These are phyloP conservation scores for Nycteola revayana DNA, from an alignment of 2,888 invertebrate genomes.

Conservation along the genomic window DNA sequence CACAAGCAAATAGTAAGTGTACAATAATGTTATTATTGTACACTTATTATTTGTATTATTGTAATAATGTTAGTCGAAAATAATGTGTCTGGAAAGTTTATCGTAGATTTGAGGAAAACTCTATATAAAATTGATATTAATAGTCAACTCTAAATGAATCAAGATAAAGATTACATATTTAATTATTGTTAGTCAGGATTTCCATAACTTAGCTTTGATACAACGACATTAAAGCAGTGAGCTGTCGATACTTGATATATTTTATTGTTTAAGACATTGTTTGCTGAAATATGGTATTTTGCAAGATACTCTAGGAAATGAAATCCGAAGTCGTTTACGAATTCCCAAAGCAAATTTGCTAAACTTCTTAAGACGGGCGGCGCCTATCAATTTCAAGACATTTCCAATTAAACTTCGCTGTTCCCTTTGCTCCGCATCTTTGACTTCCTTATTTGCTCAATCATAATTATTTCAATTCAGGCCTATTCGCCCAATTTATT, in stretches of 20 bases:
- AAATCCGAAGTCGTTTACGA: conserved; percentile 46
- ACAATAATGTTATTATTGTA: no score
- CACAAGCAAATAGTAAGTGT: no score
- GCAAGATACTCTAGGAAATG: conserved; percentile 43
- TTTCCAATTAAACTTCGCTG: conserved; percentile 74
- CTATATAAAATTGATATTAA: no score
- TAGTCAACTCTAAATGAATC: no score
- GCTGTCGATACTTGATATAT: conserved; percentile 3
- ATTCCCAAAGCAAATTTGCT: conserved; percentile 60
- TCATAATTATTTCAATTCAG: conserved; percentile 18
- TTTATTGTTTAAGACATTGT: conserved; percentile 22
- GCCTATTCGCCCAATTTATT: conserved; percentile 1
- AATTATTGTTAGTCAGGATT: no score
- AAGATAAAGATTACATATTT: no score
- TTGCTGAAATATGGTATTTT: conserved; percentile 35
- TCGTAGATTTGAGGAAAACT: no score
- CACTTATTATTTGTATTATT: no score
- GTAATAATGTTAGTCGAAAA: no score
- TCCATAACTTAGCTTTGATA: no score
- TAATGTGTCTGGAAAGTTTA: no score
- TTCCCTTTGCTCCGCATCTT: conserved; percentile 37
- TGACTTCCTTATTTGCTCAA: conserved; percentile 21
- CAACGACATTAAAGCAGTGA: no score
- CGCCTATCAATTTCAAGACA: conserved; percentile 68
- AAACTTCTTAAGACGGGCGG: conserved; percentile 55